Conservation (phyloP, 2,797 vertebrate species). For the Fundulus diaphanus region DNA sequence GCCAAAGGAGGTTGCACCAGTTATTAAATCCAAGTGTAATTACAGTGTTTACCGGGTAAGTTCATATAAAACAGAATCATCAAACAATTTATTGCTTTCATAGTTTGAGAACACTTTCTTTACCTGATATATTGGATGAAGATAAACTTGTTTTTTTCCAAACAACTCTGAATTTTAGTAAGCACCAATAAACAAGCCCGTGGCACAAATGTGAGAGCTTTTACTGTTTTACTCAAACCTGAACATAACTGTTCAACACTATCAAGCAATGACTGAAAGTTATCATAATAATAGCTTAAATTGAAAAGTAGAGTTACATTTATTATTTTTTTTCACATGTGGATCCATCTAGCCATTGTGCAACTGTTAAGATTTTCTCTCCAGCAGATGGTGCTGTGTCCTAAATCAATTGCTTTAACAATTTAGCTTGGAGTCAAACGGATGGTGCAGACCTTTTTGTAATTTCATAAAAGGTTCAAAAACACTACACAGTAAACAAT, state of each 20-base stretch:
- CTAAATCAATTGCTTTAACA: constrained; percentile 20
- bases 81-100: not conserved
- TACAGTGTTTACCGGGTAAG: constrained; percentile 4
- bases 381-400: constrained; percentile 66
- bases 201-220: not conserved
- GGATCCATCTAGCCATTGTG: not conserved
- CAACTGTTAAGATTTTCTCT: constrained; percentile 5
- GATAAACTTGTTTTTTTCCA: not conserved
- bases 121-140: not conserved
- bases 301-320: not conserved
- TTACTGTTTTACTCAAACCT: not conserved
- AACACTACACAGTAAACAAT: not conserved
- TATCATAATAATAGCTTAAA: not conserved
- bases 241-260: not conserved
- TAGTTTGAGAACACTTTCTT: not conserved
- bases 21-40: constrained; percentile 9
- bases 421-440: not conserved
- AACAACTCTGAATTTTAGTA: not conserved
- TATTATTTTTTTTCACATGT: not conserved
- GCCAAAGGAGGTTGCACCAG: constrained; percentile 5
- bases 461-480: not conserved
- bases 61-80: constrained; percentile 6
- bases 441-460: not conserved
- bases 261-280: not conserved
- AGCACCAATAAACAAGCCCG: not conserved